A percentile compares a stretch with the other conserved stretches of the same genome.
These are phyloP conservation scores for Porites rus DNA, from an alignment of 92 coral and sea anemone genomes.

Conservation along the genomic window DNA sequence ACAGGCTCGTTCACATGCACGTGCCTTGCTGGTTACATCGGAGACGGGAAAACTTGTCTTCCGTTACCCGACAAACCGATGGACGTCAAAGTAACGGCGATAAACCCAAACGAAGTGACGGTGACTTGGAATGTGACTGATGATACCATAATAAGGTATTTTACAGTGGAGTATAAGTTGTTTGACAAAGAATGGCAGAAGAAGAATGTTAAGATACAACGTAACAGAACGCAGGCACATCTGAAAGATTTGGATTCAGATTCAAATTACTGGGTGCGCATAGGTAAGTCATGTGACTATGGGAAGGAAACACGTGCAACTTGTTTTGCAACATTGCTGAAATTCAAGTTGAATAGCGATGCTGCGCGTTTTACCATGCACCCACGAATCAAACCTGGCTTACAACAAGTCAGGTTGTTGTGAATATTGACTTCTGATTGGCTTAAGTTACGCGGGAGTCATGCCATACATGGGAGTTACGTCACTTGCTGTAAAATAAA, in stretches of 20 bases:
- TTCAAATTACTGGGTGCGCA: conserved; percentile 27
- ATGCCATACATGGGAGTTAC: no score
- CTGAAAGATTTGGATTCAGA: conserved; percentile 28
- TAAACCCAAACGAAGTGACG: conserved; percentile 19
- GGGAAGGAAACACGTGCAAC: no score
- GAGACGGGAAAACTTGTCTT: conserved; percentile 53
- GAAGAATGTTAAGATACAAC: conserved; percentile 4
- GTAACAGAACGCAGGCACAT: conserved; percentile 1
- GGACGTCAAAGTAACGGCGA: conserved; percentile 18
- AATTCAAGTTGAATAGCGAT: no score
- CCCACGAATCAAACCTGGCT: no score
- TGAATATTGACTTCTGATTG: no score
- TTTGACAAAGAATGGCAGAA: conserved; percentile 8
- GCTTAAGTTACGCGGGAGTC: no score
- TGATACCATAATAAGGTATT: not conserved
- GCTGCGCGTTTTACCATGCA: no score
- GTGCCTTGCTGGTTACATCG: conserved; percentile 44
- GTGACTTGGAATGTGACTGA: conserved; percentile 48
- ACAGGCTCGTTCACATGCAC: conserved; percentile 58
- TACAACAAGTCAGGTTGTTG: no score
- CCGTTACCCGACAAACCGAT: conserved; percentile 20
- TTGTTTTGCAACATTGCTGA: no score
- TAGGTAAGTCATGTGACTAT: conserved; percentile 29
- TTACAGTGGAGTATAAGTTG: conserved; percentile 34
- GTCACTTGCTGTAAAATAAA: no score